Base-by-base conservation (phyloP, 2,797 vertebrate species). In the Choloepus didactylus region DNA sequence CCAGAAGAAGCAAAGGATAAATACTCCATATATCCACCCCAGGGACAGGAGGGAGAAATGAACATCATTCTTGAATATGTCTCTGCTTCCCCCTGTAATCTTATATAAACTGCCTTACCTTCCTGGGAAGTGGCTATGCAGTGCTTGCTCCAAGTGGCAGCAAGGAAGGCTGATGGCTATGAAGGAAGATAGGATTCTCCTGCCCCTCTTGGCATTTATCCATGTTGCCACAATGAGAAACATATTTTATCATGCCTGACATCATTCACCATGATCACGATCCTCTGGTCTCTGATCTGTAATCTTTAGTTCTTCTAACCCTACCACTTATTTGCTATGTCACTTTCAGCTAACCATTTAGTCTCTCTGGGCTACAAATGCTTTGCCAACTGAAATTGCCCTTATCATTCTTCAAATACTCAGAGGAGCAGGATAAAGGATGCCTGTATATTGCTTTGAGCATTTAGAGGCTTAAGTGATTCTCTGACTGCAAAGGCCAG, bases 331-430 rank as follows among this genome's bases (percentile, higher is more conserved):
- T 44, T 69, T 91, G 76, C 64, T 56, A 56, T 59, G 73, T 94
- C 73, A 81, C 79, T 77, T 66, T 87, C n/a, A 86, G 66, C 16
- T 66, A 69, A 72, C 82, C 85, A 41, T 73, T 95, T 93, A 70
- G 73, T 62, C 12, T 91, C 49, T 75, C 82, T 84, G 82, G n/a
- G 64, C 69, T 84, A n/a, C 60, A 64, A 93, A 94, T 49, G 62
- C 56, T 93, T 79, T 82, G 44, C 60, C 46, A 10, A 79, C n/a
- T 46, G 44, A 94, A 93, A 87, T 46, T 80, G 60, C 25, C 70
- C 49, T 94, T 82, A 67, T 83, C 44, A 46, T 81, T 86, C 89
- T 84, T 96, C 54, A 91, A 29, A 79, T 62, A 67, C 60, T 86
- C 59, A 66, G 69, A 93, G 49, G 11, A 93, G 46, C 25, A 69